A percentile compares a stretch with the other conserved stretches of the same genome.
These are phyloP conservation scores for Omphaloscelis lunosa DNA, from an alignment of 2,888 invertebrate species.

Conservation along the genomic window DNA sequence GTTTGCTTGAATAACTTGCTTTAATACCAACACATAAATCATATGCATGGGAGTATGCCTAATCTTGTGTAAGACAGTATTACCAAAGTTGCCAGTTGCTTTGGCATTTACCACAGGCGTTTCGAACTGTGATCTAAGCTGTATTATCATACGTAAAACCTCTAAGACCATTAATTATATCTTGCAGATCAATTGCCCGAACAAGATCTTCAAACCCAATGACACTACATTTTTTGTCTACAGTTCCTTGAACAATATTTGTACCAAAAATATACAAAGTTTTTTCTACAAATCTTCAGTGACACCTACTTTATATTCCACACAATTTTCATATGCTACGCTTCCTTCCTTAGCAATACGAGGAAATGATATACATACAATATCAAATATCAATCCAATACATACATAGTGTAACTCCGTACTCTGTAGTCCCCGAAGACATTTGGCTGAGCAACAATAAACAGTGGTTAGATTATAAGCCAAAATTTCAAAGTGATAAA, in stretches of 20 bases:
- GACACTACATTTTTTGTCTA: neutral
- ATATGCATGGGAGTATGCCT: neutral
- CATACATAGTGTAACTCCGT: neutral
- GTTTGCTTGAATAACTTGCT: neutral
- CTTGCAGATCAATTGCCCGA: neutral
- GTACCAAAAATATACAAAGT: slow-evolving; percentile 14
- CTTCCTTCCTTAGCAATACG: slow-evolving; percentile 51
- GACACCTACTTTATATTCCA: slow-evolving; percentile 59
- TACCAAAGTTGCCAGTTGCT: slow-evolving; percentile 3
- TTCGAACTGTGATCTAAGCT: neutral
- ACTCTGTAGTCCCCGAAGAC: slow-evolving; percentile 5
- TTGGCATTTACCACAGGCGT: slow-evolving; percentile 9
- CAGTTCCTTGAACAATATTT: neutral
- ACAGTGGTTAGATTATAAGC: neutral
- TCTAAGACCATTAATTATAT: neutral
- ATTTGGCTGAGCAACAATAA: neutral
- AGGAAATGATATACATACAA: slow-evolving; percentile 43
- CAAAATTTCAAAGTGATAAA: neutral
- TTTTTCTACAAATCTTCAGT: slow-evolving; percentile 39
- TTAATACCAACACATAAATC: slow-evolving; percentile 11
- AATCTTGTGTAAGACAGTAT: neutral
- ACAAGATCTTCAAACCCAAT: neutral
- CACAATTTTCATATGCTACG: slow-evolving; percentile 36
- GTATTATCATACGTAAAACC: neutral
- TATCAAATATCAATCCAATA: slow-evolving; percentile 33